Base-by-base conservation (phyloP, 2,113 vertebrate species). In the Myocastor coypus region DNA sequence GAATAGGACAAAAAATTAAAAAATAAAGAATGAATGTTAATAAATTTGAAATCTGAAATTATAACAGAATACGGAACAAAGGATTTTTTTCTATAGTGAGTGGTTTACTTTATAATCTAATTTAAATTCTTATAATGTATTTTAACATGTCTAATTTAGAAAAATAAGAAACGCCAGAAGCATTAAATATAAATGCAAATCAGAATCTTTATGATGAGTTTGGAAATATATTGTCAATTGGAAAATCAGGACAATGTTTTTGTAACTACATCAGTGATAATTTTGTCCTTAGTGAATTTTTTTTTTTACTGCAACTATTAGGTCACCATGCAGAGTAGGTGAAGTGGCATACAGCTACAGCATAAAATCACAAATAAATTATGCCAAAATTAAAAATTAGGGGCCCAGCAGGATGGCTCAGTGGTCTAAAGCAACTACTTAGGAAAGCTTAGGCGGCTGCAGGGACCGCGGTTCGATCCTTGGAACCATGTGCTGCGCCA, bases 21-120 rank as follows among this genome's bases (percentile, higher is more conserved):
- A n/a, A n/a, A n/a, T 89, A 89, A 80, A 61, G 8, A 77, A 52
- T 59, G 8, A 30, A 12, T 7, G 34, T 71, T 80, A 91, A n/a
- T 46, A 81, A 84, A 83, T 64, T 28, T 89, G 9, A 95, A 85
- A 82, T 55, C 69, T 68, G 30, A 90, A 90, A 87, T 80, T 90
- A 24, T 87, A 42, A 94, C 30, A 95, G 82, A 87, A 90, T 87
- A 28, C 7, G 83, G 68, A 95, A 50, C 86, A 55, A 30, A n/a
- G 24, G 9, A 1, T 12, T 57, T 91, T 71, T 46, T 50, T 50
- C 26, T 94, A 37, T 46, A 95, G 81, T 34, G 61, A 91, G 26
- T 86, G 68, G 68, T n/a, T 52, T 91, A 85, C 37, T 42, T 93
- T 85, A 68, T 83, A 57, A 83, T 13, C 7, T 14, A 87, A 86